Evolutionary conservation across 2,797 vertebrate genomes (phyloP).

Genomic region (Fringilla coelebs): DNA sequence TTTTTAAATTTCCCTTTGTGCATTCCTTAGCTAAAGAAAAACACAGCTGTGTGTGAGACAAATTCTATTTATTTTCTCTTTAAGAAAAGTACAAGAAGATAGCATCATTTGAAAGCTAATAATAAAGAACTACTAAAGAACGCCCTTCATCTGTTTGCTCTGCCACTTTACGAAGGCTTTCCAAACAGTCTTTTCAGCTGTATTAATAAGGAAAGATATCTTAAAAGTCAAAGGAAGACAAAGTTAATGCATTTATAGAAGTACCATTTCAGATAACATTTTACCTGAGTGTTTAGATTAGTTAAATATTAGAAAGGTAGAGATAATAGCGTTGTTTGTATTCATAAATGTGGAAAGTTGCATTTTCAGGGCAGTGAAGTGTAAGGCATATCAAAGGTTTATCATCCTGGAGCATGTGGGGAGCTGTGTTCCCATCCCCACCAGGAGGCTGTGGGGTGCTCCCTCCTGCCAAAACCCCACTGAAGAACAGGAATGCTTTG

Average conservation of each 20-base stretch:
- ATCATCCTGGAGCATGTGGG: slow-evolving; percentile 57
- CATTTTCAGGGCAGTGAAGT: slow-evolving; percentile 76
- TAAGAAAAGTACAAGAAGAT: slow-evolving; percentile 82
- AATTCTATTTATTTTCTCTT: slow-evolving; percentile 82
- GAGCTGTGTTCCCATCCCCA: slow-evolving; percentile 39
- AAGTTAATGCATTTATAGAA: slow-evolving; percentile 83
- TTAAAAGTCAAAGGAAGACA: slow-evolving; percentile 80
- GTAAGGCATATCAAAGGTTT: slow-evolving; percentile 75
- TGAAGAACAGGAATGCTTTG: rapidly evolving
- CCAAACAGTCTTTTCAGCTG: slow-evolving; percentile 81
- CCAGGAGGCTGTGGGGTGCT: not conserved
- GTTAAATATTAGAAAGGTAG: slow-evolving; percentile 91
- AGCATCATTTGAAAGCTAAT: slow-evolving; percentile 75
- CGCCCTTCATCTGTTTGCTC: slow-evolving; percentile 79
- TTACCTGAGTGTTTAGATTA: slow-evolving; percentile 81
- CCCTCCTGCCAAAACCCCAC: not conserved
- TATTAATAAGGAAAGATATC: slow-evolving; percentile 79
- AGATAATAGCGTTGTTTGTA: slow-evolving; percentile 80
- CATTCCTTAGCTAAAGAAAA: slow-evolving; percentile 77
- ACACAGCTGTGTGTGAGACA: slow-evolving; percentile 77
- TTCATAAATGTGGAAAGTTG: slow-evolving; percentile 79
- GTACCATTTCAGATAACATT: slow-evolving; percentile 86
- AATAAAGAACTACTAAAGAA: slow-evolving; percentile 79
- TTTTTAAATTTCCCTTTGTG: slow-evolving; percentile 77
- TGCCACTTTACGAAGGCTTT: slow-evolving; percentile 80